Evolutionary conservation across 2,888 invertebrate species (phyloP).

Genomic region (Poecilus cupreus): DNA sequence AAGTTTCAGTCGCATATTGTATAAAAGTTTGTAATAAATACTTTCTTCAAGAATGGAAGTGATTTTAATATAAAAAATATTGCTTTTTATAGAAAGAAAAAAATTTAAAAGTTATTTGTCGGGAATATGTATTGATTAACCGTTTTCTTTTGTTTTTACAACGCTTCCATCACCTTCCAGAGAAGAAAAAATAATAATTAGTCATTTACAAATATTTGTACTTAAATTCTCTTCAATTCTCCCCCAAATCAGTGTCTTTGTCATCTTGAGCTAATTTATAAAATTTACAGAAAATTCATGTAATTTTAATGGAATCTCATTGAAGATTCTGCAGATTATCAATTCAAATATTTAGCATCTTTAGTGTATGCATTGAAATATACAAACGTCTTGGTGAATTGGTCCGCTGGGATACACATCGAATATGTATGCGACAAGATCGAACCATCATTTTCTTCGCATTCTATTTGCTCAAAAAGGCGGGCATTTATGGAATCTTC

Average conservation of each 20-base stretch:
- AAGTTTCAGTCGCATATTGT: too few relatives aligned
- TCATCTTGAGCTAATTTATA: too few relatives aligned
- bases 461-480: conserved; percentile 38
- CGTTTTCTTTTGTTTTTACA: background rate
- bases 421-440: conserved; percentile 37
- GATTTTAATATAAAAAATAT: background rate
- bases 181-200: background rate
- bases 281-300: too few relatives aligned
- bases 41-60: too few relatives aligned
- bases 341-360: conserved; percentile 12
- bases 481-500: conserved; percentile 25
- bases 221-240: too few relatives aligned
- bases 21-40: too few relatives aligned
- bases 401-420: conserved; percentile 13
- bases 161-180: too few relatives aligned
- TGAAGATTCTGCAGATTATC: too few relatives aligned
- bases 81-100: background rate
- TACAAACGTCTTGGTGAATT: background rate
- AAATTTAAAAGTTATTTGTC: background rate
- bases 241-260: too few relatives aligned
- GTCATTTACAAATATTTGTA: background rate
- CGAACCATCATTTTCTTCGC: conserved; percentile 8
- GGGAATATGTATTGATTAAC: too few relatives aligned
- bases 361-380: background rate
- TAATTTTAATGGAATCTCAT: too few relatives aligned